Conservation (phyloP, 2,113 vertebrate genomes). For the Rutilus rutilus region DNA sequence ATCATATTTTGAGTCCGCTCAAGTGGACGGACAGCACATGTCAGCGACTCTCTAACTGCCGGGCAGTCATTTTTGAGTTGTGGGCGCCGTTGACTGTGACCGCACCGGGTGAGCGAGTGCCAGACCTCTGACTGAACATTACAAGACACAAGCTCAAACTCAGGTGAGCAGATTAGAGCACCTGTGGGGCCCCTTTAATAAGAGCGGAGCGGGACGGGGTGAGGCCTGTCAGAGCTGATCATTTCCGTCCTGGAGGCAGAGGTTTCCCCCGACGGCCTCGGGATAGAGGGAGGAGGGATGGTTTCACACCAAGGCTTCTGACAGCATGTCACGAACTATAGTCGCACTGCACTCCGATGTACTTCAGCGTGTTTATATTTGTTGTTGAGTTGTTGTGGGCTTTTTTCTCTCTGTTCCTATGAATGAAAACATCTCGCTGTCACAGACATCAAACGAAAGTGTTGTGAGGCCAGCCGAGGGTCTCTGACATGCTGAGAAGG, state of each 20-base stretch:
- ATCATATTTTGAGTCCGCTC: not conserved
- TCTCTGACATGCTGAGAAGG: slow-evolving; percentile 40
- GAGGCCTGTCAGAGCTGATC: slow-evolving; percentile 54
- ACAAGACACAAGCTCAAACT: slow-evolving; percentile 45
- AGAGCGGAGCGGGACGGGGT: slow-evolving; percentile 17
- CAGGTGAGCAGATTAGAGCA: slow-evolving; percentile 55
- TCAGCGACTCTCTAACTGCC: slow-evolving; percentile 18
- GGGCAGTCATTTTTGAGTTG: not conserved
- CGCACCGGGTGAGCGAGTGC: slow-evolving; percentile 11
- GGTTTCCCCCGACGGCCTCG: slow-evolving; percentile 4
- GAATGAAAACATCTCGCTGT: slow-evolving; percentile 79
- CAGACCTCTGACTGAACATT: slow-evolving; percentile 41
- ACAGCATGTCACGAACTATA: slow-evolving; percentile 78
- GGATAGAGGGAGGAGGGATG: not conserved
- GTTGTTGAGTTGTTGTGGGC: slow-evolving; percentile 73
- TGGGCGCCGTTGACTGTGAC: slow-evolving; percentile 40
- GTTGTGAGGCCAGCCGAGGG: slow-evolving; percentile 36
- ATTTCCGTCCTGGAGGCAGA: slow-evolving; percentile 24
- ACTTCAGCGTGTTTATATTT: slow-evolving; percentile 80
- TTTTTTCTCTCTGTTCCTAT: slow-evolving; percentile 60
- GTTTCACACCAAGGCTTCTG: slow-evolving; percentile 77
- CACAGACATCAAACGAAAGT: slow-evolving; percentile 61
- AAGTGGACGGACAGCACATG: slow-evolving; percentile 14
- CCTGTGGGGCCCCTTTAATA: slow-evolving; percentile 49
- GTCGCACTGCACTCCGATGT: slow-evolving; percentile 67